Base-by-base conservation (phyloP, 1,140 invertebrate species). In the Neodiprion pinetum region DNA sequence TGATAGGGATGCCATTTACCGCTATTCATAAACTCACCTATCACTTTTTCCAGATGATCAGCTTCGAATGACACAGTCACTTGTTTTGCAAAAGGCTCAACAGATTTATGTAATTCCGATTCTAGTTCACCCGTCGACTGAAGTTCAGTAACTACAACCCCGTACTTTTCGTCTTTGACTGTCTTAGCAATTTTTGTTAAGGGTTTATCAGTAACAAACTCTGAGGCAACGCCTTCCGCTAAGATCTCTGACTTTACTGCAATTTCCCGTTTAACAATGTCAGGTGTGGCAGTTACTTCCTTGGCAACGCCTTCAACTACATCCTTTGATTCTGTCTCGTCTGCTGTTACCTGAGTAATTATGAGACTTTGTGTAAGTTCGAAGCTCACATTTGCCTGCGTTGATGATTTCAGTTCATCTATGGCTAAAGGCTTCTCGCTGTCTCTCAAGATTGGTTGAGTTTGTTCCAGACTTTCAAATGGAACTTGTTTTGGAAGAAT, bases 111-210 rank as follows among this genome's bases (percentile, higher is more conserved):
- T 77, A 91, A 76, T 79, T 86, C 84, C 80, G 84, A 83, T 84
- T 89, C 88, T n/a, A 82, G 77, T 83, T 90, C 89, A 76, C 83
- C 89, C 74, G 86, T 83, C 69, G 85, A 82, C 78, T 80, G 82
- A 74, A 88, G 81, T 79, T 91, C 88, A 74, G 88, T 91, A 65
- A 92, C 83, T 14, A 91, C 87, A 49, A 92, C 71, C 72, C 90
- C 87, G 77, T 90, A 88, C 71, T 88, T 83, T 71, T 88, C 83
- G 48, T 87, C 83, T 70, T 87, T 79, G 10, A 88, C 74, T 80
- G 78, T 75, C 74, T 81, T 84, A 11, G 88, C 87, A n/a, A 73
- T 80, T 77, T 82, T 85, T 66, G 78, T 75, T 49, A 72, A 76
- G 49, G 84, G 87, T 71, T 77, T 81, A 21, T 80, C 73, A 3